Base-by-base conservation (phyloP, 2,888 invertebrate genomes). In the Acanthosoma haemorrhoidale region DNA sequence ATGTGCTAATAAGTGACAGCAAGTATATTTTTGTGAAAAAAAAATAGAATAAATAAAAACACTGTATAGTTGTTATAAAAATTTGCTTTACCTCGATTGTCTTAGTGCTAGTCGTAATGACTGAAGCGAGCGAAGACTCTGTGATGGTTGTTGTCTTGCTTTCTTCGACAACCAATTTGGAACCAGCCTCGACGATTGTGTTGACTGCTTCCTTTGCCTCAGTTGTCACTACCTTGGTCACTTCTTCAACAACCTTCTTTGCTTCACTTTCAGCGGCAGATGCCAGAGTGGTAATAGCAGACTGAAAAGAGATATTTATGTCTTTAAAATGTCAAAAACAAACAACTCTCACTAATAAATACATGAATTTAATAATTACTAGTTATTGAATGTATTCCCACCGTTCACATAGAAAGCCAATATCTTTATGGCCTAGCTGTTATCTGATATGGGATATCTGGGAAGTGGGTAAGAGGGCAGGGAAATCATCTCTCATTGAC, bases 131-230 rank as follows among this genome's bases (percentile, higher is more conserved):
- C n/a, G 31, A 51, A 32, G 51, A 51, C 32, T 32, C 34, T 4
- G 67, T 67, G 3, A 18, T 43, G 0, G 57, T 36, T 21, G 31
- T 67, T 51, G 18, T 67, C n/a, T 32, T 67, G n/a, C 16, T 21
- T 18, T 43, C 67, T 16, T 43, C 43, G 3, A 43, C 67, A 16
- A 67, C 51, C 21, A 36, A 1, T 36, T 67, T 67, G 8, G 39
- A 31, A n/a, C 39, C 67, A 15, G 67, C 57, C 25, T 67, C 67
- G 13, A 57, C 36, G 13, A 57, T 57, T 3, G 36, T 51, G 6
- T 31, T 57, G 15, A 67, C 15, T n/a, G 67, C 67, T 67, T 57
- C 67, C 15, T 67, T 67, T 11, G 67, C 67, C 31, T 67, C 67
- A 11, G 67, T 67, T 32, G 34, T 60, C 1, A 67, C 57, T 25